Base-by-base conservation (phyloP, 2,888 invertebrate species). In the Caenorhabditis sp. region DNA sequence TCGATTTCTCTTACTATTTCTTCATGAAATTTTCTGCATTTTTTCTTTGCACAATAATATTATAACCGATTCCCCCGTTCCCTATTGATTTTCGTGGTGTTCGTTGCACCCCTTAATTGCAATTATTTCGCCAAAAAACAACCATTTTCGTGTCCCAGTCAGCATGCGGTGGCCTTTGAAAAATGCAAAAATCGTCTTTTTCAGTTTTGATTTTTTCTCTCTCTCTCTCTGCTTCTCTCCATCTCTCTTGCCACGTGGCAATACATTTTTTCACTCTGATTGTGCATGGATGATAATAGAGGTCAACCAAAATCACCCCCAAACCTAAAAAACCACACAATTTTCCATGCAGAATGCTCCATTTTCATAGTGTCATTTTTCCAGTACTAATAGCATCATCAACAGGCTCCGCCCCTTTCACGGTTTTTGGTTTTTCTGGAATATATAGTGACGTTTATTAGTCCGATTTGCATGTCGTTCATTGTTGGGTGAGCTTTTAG, bases 281-380 rank as follows among this genome's bases (percentile, higher is more conserved):
- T 77, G 77, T 77, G 77, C 77, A 77, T 77, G 77, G 70, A 70
- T 77, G 69, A 59, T 68, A 66, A 41, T 16, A 58, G 22, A 22
- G 31, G 8, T 8, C 31, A 35, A 38, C 6, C 6, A 38, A 38
- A 38, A 38, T 38, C 19, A 19, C 28, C 28, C 26, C 24, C 10
- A 58, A 24, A 28, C 5, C 12, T 35, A 51, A 38, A 16, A 26
- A 19, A n/a, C 19, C 54, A 24, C 56, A 19, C 56, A 8, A 19
- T 19, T 19, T 49, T 49, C 2, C n/a, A n/a, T 47, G 47, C n/a
- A 14, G 47, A n/a, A 14, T 19, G 19, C 19, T 19, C 47, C n/a
- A 19, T 49, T 14, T 47, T 47, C 4, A 8, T 35, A 35, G n/a
- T 47, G 14, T 19, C 22, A 51, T 51, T 51, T 51, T n/a, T n/a